Percentiles rank a stretch among this genome's conserved stretches.
Conservation (phyloP, 92 coral and sea anemone species). For the Parazoanthus swiftii region DNA sequence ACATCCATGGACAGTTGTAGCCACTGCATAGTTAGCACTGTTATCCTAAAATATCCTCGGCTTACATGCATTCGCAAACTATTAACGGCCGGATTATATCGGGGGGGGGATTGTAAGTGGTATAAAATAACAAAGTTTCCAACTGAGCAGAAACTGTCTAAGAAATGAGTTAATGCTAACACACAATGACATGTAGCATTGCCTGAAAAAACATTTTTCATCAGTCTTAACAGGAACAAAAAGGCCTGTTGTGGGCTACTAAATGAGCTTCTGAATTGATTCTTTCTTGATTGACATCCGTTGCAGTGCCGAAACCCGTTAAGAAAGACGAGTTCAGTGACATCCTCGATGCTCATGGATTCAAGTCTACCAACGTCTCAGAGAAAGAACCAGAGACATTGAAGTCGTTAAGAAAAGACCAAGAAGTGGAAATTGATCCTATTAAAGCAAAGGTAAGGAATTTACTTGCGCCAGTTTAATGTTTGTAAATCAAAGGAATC, state of each 20-base stretch:
- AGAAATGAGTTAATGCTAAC: too few relatives aligned
- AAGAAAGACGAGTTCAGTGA: slow-evolving; percentile 92
- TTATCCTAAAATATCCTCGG: too few relatives aligned
- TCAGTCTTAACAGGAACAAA: too few relatives aligned
- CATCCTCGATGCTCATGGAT: slow-evolving; percentile 92
- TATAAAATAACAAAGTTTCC: too few relatives aligned
- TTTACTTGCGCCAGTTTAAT: not conserved
- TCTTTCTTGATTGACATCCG: not conserved
- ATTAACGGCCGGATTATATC: too few relatives aligned
- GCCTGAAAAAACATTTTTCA: too few relatives aligned
- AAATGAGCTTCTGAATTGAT: not conserved
- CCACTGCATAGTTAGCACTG: not conserved
- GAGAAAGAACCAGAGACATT: slow-evolving; percentile 72
- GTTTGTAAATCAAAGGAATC: not conserved
- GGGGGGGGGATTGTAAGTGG: too few relatives aligned
- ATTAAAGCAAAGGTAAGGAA: slow-evolving; percentile 82
- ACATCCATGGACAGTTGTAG: not conserved
- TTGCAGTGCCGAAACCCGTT: slow-evolving; percentile 84
- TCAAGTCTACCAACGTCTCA: slow-evolving; percentile 64
- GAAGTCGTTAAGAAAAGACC: slow-evolving; percentile 67
- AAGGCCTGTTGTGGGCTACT: too few relatives aligned
- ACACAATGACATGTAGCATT: too few relatives aligned
- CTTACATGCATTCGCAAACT: too few relatives aligned
- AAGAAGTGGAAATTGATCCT: slow-evolving; percentile 76
- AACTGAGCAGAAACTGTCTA: too few relatives aligned